Evolutionary conservation across 1,140 invertebrate species (phyloP).

Genomic region (Papilio aristodemus): DNA sequence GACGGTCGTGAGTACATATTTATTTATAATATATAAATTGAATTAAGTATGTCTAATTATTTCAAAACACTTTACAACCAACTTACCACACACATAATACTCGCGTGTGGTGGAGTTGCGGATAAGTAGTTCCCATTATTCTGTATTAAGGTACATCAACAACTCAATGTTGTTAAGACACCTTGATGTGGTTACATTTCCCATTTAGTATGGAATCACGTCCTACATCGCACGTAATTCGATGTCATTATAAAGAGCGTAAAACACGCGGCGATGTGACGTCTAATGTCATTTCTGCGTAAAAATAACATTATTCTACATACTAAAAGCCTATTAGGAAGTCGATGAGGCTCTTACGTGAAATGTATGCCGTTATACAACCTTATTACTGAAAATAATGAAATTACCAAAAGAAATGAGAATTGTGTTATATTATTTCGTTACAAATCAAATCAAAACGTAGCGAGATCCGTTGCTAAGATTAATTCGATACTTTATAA

Average conservation of each 20-base stretch:
- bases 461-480: background rate
- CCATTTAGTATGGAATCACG: background rate
- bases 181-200: background rate
- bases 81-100: too few species aligned
- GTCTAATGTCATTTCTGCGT: background rate
- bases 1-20: too few species aligned
- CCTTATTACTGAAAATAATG: background rate
- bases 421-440: background rate
- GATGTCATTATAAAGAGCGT: background rate
- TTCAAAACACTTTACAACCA: too few species aligned
- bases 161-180: background rate
- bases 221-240: background rate
- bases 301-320: background rate
- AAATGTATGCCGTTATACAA: background rate
- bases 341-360: background rate
- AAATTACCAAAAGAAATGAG: background rate
- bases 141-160: too few species aligned
- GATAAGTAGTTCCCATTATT: too few species aligned
- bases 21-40: too few species aligned
- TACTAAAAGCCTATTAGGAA: background rate
- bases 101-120: too few species aligned
- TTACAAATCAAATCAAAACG: background rate
- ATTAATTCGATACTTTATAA: background rate
- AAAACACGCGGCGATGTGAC: background rate
- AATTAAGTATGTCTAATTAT: too few species aligned